Evolutionary conservation across 2,113 vertebrate genomes (phyloP).

Genomic region (Charina bottae): DNA sequence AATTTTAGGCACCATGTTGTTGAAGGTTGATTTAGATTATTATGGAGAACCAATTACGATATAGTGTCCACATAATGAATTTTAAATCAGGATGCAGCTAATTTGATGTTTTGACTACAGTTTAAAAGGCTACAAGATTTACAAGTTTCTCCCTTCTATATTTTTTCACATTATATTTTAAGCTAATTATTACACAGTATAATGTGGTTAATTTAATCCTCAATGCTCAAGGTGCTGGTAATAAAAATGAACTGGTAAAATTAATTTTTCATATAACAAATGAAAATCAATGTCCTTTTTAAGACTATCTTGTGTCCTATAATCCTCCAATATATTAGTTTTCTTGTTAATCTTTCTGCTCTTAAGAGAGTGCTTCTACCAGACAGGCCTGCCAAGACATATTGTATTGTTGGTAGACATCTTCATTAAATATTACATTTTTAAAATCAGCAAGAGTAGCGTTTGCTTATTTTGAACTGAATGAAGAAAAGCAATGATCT

Average conservation of each 20-base stretch:
- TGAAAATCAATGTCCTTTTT: constrained; percentile 51
- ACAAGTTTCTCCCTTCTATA: constrained; percentile 12
- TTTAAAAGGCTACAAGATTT: not conserved
- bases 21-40: not conserved
- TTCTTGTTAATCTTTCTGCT: constrained; percentile 28
- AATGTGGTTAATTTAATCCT: not conserved
- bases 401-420: constrained; percentile 4
- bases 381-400: constrained; percentile 35
- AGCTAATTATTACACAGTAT: accelerated
- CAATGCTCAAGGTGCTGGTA: constrained; percentile 21
- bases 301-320: constrained; percentile 50
- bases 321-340: constrained; percentile 52
- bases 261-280: constrained; percentile 58
- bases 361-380: constrained; percentile 33
- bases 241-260: constrained; percentile 31
- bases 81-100: not conserved
- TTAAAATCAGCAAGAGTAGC: constrained; percentile 16
- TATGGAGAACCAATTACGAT: not conserved
- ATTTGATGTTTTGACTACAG: not conserved
- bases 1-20: not conserved
- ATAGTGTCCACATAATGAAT: not conserved
- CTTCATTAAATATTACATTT: constrained; percentile 38
- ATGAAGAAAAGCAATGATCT: not conserved
- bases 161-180: not conserved
- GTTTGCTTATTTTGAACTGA: not conserved